Conservation (phyloP, 2,888 invertebrate genomes). For the Eubasilissa splendida region DNA sequence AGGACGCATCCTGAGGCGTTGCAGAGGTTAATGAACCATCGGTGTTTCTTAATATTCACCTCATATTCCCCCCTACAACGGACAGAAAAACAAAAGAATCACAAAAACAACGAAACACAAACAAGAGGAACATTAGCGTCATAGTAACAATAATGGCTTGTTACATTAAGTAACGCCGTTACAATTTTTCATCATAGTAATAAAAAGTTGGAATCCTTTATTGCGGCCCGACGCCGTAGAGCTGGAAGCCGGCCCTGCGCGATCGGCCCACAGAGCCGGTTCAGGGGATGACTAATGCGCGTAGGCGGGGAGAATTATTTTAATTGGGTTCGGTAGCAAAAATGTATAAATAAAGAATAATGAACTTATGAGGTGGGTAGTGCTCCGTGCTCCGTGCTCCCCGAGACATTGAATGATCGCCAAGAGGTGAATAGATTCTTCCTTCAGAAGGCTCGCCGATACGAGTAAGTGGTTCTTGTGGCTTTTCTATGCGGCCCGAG, state of each 20-base stretch:
- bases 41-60: background rate
- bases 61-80: conserved; percentile 5
- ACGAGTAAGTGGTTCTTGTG: background rate
- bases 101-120: conserved; percentile 30
- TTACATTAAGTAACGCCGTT: conserved; percentile 47
- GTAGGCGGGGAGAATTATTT: conserved; percentile 71
- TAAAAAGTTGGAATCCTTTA: conserved; percentile 39
- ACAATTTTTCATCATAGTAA: conserved; percentile 43
- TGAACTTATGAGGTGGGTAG: conserved; percentile 53
- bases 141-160: conserved; percentile 45
- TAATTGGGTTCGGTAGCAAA: conserved; percentile 74
- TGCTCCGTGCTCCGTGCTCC: conserved; percentile 19
- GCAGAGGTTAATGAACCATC: conserved; percentile 35
- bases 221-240: background rate
- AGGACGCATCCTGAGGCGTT: too few species aligned
- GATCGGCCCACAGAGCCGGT: conserved; percentile 26
- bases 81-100: conserved; percentile 7
- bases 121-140: conserved; percentile 40
- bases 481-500: background rate
- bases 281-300: conserved; percentile 68
- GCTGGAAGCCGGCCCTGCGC: conserved; percentile 8
- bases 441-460: conserved; percentile 22
- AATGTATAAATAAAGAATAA: conserved; percentile 60
- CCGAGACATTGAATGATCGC: conserved; percentile 54
- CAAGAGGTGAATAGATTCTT: conserved; percentile 16